Conservation (phyloP, 53 echinoderm and acorn worm species). For the Luidia sarsii region DNA sequence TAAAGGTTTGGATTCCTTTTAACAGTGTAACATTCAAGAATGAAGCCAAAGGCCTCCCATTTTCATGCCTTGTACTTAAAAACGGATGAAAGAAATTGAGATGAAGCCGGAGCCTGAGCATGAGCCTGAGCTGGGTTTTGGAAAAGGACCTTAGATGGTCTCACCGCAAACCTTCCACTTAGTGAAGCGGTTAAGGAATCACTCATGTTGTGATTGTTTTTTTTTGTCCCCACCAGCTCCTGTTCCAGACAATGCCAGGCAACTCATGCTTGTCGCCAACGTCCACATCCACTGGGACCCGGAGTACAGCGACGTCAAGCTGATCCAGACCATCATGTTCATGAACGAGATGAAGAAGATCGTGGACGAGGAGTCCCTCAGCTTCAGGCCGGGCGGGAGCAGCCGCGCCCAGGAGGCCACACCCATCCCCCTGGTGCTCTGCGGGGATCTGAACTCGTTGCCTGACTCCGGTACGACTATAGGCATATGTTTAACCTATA, state of each 20-base stretch:
- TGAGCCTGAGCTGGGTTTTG: too few species aligned
- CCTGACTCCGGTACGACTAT: slow-evolving; percentile 99
- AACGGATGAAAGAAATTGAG: too few species aligned
- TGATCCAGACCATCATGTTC: slow-evolving; percentile 99
- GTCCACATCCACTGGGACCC: slow-evolving; percentile 99
- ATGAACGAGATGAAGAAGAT: slow-evolving; percentile 97
- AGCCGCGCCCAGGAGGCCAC: slow-evolving; percentile 26
- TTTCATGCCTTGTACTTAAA: too few species aligned
- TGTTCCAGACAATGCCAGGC: slow-evolving; percentile 56
- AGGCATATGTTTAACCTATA: too few species aligned
- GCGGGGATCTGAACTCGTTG: slow-evolving; percentile 97
- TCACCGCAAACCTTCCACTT: too few species aligned
- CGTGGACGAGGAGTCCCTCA: slow-evolving; percentile 85
- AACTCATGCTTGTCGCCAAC: slow-evolving; percentile 87
- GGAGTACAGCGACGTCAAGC: slow-evolving; percentile 96
- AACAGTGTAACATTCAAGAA: too few species aligned
- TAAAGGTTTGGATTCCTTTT: too few species aligned
- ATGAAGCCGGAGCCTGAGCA: too few species aligned
- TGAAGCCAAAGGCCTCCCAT: too few species aligned
- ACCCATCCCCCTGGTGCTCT: slow-evolving; percentile 83
- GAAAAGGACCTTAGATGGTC: too few species aligned
- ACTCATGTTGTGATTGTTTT: too few species aligned
- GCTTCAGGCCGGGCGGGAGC: slow-evolving; percentile 87
- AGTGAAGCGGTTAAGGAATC: too few species aligned
- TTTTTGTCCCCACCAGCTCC: not conserved